Percentiles rank a stretch among this genome's conserved stretches.
Conservation (phyloP, 2,797 vertebrate species). For the Oreochromis grahami region DNA sequence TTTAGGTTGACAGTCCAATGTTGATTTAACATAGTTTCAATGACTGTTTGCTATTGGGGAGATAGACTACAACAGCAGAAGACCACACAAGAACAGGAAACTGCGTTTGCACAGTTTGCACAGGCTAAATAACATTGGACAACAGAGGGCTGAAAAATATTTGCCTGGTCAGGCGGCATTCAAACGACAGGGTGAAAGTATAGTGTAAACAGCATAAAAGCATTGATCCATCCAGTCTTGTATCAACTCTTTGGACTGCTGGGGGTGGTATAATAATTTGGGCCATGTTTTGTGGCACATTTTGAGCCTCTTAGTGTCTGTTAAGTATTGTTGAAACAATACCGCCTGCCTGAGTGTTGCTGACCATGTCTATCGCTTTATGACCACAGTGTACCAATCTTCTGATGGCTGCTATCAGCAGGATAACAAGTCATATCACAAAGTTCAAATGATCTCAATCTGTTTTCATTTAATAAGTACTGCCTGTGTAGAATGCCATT, state of each 20-base stretch:
- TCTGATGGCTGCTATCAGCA: background rate
- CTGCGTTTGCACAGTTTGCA: background rate
- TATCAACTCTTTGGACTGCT: background rate
- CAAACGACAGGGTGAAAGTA: conserved; percentile 26
- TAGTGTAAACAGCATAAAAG: conserved; percentile 26
- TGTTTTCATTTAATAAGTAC: background rate
- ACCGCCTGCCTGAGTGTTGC: background rate
- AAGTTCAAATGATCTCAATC: background rate
- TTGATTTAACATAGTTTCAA: background rate
- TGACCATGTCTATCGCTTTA: background rate
- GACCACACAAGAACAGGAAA: background rate
- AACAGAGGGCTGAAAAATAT: background rate
- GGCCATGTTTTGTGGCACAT: background rate
- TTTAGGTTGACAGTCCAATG: background rate
- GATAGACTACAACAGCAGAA: background rate
- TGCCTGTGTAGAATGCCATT: background rate
- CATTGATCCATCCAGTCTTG: background rate
- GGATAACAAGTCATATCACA: background rate
- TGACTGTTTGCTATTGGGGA: background rate
- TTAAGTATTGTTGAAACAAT: background rate
- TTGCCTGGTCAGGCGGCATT: background rate
- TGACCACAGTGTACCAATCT: background rate
- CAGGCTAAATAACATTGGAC: background rate
- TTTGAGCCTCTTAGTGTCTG: background rate
- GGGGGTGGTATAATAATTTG: background rate